Conservation (phyloP, 2,113 vertebrate species). For the Gasterosteus nipponicus region DNA sequence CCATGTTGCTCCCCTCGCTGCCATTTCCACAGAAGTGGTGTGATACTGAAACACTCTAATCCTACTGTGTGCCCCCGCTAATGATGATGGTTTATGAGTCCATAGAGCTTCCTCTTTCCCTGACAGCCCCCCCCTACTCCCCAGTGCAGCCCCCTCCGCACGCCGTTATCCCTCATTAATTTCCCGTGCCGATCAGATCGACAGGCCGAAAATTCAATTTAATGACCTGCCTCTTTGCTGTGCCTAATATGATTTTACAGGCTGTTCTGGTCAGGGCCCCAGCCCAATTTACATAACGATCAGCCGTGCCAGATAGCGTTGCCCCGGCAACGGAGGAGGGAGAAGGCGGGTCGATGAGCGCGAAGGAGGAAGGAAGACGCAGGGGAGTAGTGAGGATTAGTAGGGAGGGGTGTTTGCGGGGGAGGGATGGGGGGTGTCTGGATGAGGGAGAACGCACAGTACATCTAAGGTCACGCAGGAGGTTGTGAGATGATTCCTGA, state of each 20-base stretch:
- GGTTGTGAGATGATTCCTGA: constrained; percentile 78
- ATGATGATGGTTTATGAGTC: constrained; percentile 79
- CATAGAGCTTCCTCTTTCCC: constrained; percentile 46
- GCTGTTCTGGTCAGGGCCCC: constrained; percentile 85
- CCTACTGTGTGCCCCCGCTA: constrained; percentile 72
- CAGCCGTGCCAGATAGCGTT: constrained; percentile 85
- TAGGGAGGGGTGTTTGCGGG: constrained; percentile 48
- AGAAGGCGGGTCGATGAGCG: constrained; percentile 64
- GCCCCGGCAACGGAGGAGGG: constrained; percentile 85
- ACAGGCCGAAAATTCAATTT: constrained; percentile 87
- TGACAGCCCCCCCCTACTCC: constrained; percentile 1
- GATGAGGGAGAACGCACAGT: constrained; percentile 37
- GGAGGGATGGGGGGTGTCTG: constrained; percentile 11
- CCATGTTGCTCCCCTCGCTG: constrained; percentile 60
- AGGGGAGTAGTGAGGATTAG: constrained; percentile 55
- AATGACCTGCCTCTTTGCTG: constrained; percentile 84
- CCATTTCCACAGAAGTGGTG: constrained; percentile 69
- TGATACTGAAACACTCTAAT: constrained; percentile 67
- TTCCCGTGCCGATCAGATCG: constrained; percentile 83
- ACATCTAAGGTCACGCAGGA: constrained; percentile 61
- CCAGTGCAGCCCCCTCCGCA: constrained; percentile 6
- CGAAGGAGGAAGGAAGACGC: constrained; percentile 47
- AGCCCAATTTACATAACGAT: constrained; percentile 90
- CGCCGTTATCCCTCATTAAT: constrained; percentile 81
- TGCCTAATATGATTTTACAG: constrained; percentile 85